Evolutionary conservation across 1,140 invertebrate species (phyloP), one percentile per base, ranked within the genome.

Genomic region (Pseudomyrmex pallidus): DNA sequence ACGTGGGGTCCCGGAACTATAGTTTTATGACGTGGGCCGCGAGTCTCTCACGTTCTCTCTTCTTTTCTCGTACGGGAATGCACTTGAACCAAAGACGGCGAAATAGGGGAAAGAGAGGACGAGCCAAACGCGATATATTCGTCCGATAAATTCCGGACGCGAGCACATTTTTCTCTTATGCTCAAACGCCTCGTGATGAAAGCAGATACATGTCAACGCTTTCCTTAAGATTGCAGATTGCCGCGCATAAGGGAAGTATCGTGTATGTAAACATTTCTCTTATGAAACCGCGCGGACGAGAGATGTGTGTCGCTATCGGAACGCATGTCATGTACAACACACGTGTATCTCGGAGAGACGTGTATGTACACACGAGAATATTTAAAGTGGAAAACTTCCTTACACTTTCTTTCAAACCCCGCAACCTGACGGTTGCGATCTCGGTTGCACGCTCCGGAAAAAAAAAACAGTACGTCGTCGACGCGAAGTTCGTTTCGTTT

Each of bases 121-220:
- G 10, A 5, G 44, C 20, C 35, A 63, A 74, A 46, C 44, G 59
- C 9, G 15, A n/a, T 4, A 35, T 35, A 20, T 61, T 76, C 52
- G 59, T 22, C 35, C 22, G 46, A 8, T 52, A 76, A 74, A 76
- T 25, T 44, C 22, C 22, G 17, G 15, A 22, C 35, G 3, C 46
- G 25, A 48, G 46, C 20, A 52, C 12, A 64, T 61, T 74, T 74
- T 61, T 61, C 56, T 59, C 1, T 74, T 48, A 48, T 22, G 13
- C 44, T 20, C 56, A 35, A 74, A 74, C 59, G 56, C 56, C 9
- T 7, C 13, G 20, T 76, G 73, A 76, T 76, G 61, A 76, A 76
- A 76, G 46, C 22, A 54, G 46, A 66, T 74, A 74, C 46, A 35
- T 76, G 59, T 63, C 22, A 7, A 66, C 48, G 15, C 46, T 50